Evolutionary conservation across 2,797 vertebrate genomes (phyloP).

Genomic region (Darevskia mixta): DNA sequence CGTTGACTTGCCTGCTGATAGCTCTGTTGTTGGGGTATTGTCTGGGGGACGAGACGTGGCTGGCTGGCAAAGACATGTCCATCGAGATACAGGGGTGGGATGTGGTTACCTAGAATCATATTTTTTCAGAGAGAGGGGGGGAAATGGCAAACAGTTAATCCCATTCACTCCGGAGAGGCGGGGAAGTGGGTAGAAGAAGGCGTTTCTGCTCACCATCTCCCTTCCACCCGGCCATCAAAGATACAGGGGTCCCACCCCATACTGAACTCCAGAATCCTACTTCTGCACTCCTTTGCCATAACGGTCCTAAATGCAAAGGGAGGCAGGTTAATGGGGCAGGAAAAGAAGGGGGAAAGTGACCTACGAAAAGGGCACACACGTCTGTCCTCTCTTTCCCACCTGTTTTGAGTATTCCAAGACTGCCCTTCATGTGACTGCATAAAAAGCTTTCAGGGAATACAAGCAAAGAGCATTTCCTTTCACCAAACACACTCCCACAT

Average conservation of each 20-base stretch:
- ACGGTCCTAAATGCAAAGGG: neutral
- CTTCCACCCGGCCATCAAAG: neutral
- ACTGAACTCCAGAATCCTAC: neutral
- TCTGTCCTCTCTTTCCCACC: too few species aligned
- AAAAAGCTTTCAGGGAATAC: too few species aligned
- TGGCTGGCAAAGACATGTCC: conserved; percentile 96
- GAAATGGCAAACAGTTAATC: neutral
- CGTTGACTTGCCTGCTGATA: conserved; percentile 91
- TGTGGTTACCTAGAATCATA: conserved; percentile 88
- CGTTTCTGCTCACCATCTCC: neutral
- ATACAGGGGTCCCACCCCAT: neutral
- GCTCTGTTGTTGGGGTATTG: conserved; percentile 96
- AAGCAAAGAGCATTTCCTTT: too few species aligned
- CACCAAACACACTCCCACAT: too few species aligned
- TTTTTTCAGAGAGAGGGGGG: neutral
- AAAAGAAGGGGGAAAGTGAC: neutral
- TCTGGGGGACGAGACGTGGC: conserved; percentile 93
- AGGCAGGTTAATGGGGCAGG: neutral
- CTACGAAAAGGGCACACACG: neutral
- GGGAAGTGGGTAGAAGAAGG: neutral
- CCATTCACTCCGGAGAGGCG: neutral
- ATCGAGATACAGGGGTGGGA: conserved; percentile 95
- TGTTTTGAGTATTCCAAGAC: too few species aligned
- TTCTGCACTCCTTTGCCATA: neutral
- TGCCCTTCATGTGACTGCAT: too few species aligned